Percentiles rank a stretch among this genome's conserved stretches.
phyloP scores from a whole-genome alignment of 2,113 vertebrate species.

The Sapajus apella region DNA sequence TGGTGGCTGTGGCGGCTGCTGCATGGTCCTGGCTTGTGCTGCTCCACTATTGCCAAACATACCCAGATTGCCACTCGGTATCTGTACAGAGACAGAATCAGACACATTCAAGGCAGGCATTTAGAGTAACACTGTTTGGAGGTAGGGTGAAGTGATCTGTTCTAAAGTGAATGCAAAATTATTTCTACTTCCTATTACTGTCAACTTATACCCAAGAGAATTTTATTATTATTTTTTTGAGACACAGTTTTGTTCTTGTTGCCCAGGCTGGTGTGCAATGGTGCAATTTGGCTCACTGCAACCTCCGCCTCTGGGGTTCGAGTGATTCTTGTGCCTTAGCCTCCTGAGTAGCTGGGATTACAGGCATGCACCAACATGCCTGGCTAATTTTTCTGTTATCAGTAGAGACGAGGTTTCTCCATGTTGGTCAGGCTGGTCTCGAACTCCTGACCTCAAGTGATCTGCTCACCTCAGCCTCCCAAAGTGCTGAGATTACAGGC shows the following conservation, averaged over 20 bases:
- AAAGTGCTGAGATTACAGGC: not conserved
- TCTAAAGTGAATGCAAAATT: fast-evolving
- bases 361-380: no score
- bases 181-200: not conserved
- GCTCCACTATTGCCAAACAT: constrained; percentile 97
- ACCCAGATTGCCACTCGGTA: constrained; percentile 95
- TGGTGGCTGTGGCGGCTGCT: constrained; percentile 92
- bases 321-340: not conserved
- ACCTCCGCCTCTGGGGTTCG: not conserved
- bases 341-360: not conserved
- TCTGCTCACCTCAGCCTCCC: not conserved
- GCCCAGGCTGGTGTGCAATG: not conserved
- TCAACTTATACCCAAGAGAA: not conserved
- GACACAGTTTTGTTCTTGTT: not conserved
- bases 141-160: fast-evolving
- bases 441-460: no score
- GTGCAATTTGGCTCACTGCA: not conserved
- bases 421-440: no score
- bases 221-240: not conserved
- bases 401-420: no score
- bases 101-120: fast-evolving
- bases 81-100: constrained; percentile 81
- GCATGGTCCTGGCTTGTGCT: constrained; percentile 95
- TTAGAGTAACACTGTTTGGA: fast-evolving
- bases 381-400: no score